Conservation (phyloP, 2,888 invertebrate species). For the Limnephilus auricula region DNA sequence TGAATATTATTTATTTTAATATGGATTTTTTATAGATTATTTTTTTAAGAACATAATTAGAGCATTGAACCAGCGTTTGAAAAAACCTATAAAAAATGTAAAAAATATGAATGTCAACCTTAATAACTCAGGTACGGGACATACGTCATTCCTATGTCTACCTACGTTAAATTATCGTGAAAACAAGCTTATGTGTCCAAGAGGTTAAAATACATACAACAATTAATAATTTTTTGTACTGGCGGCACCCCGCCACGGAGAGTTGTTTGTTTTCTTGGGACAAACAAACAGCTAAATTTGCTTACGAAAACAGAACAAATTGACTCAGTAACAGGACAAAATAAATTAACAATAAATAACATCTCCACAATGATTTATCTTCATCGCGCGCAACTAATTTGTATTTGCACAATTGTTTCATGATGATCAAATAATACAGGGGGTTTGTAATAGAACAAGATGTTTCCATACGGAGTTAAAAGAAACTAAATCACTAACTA, state of each 20-base stretch:
- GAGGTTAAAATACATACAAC: too few relatives aligned
- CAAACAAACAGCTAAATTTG: background rate
- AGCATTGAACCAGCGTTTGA: too few relatives aligned
- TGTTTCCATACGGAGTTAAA: background rate
- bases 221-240: background rate
- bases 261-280: background rate
- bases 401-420: background rate
- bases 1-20: too few relatives aligned
- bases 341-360: conserved; percentile 2
- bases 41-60: too few relatives aligned
- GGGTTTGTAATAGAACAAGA: background rate
- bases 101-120: too few relatives aligned
- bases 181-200: too few relatives aligned
- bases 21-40: too few relatives aligned
- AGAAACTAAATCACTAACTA: background rate
- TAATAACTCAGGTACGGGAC: too few relatives aligned
- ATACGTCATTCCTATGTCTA: too few relatives aligned
- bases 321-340: background rate
- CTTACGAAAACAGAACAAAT: background rate
- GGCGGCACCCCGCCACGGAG: background rate
- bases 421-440: background rate
- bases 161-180: too few relatives aligned
- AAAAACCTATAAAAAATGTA: too few relatives aligned
- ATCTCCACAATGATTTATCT: background rate
- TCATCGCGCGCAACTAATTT: background rate